Evolutionary conservation across 2,113 vertebrate species (phyloP).

Genomic region (Prionailurus viverrinus): DNA sequence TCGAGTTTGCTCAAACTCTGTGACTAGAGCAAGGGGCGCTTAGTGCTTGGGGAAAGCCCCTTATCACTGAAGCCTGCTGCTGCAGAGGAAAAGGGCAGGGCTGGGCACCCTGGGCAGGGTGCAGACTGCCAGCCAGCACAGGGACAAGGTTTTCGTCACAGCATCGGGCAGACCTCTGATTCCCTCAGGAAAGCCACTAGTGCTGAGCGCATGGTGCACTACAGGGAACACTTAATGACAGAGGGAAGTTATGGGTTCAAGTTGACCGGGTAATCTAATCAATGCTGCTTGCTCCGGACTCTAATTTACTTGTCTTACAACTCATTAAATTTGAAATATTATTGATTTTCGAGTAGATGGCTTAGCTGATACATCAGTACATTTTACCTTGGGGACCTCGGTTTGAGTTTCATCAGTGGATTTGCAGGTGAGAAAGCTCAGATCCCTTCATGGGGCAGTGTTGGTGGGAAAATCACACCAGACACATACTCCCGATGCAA

Average conservation of each 20-base stretch:
- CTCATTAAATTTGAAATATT: constrained; percentile 88
- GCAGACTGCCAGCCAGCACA: neutral
- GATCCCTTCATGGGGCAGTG: constrained; percentile 72
- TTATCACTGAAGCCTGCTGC: constrained; percentile 69
- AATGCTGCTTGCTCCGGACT: constrained; percentile 83
- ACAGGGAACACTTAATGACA: constrained; percentile 85
- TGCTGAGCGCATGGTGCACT: constrained; percentile 43
- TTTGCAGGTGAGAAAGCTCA: constrained; percentile 69
- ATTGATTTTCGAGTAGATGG: constrained; percentile 84
- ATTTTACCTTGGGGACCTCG: constrained; percentile 79
- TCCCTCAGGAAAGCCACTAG: constrained; percentile 54
- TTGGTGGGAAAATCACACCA: constrained; percentile 75
- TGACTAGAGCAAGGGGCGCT: constrained; percentile 69
- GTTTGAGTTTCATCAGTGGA: constrained; percentile 81
- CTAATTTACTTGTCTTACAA: constrained; percentile 89
- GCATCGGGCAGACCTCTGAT: constrained; percentile 34
- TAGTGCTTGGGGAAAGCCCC: constrained; percentile 72
- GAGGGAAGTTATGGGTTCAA: constrained; percentile 85
- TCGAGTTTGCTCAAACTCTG: constrained; percentile 47
- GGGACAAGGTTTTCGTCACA: constrained; percentile 74
- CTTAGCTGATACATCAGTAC: constrained; percentile 84
- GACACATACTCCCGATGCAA: constrained; percentile 12
- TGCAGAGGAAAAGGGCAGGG: constrained; percentile 60
- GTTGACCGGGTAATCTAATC: constrained; percentile 83
- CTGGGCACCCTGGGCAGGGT: neutral